Base-by-base conservation (phyloP, 2,797 vertebrate species). In the Crenuchus spilurus region DNA sequence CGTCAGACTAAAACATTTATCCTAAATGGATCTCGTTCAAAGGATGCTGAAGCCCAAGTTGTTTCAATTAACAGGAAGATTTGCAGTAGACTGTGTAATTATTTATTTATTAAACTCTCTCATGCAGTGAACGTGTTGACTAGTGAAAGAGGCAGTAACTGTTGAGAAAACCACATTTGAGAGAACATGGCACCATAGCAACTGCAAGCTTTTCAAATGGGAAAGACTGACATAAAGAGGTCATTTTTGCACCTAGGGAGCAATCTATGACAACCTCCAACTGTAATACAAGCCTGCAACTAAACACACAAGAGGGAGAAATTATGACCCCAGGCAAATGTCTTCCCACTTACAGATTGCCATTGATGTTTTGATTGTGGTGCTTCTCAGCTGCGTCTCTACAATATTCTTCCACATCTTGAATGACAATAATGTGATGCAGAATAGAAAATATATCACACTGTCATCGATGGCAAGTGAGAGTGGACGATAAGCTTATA, bases 401-500 rank as follows among this genome's bases (percentile, higher is more conserved):
- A 33, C 54, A 57, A 14, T 2, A 30, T 55, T 57, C 22, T 35
- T 18, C 30, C 48, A 49, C 30, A 35, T 35, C 16, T 31, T 14
- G 22, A 35, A 35, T 35, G 31, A 35, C 18, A n/a, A 58, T 14
- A 28, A 57, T 5, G 33, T 64, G 61, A 64, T 18, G 13, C 60
- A 24, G 62, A 48, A 46, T 8, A 41, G 20, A 30, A 72, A 51
- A 72, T 52, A 41, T 60, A 20, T 39, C 41, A 58, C 48, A n/a
- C 30, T 18, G 42, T 41, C 76, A 77, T 84, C 84, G 81, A 79
- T 80, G 83, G 31, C 39, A 77, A 82, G 49, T 79, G 75, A 68
- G 68, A 85, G 39, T 61, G 77, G 49, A 60, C 9, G 28, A 58
- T 90, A 88, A 91, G 91, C 86, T 85, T 84, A 81, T 91, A 91